Evolutionary conservation across 2,113 vertebrate genomes (phyloP), one percentile per base, ranked within the genome.

Genomic region (Brachyhypopomus gauderio): DNA sequence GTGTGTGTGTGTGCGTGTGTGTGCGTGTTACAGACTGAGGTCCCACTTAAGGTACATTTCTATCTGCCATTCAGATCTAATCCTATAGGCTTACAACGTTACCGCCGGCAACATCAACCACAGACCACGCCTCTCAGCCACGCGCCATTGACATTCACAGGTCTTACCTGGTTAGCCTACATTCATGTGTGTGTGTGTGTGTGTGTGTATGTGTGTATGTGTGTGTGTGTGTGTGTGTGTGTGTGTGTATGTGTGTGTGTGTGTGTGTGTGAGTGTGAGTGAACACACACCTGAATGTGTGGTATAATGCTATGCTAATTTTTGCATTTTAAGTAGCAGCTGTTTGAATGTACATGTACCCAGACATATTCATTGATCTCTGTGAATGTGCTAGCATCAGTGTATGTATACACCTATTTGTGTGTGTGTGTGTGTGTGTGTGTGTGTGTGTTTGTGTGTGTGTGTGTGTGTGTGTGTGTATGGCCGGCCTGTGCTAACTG

Each of bases 21-120:
- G 80, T 63, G 81, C 77, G 17, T 86, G 89, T 86, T 62, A 77
- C 87, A 87, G 86, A 73, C 78, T 64, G 86, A 27, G 72, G 82
- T 66, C 30, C 23, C 80, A 79, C 83, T 85, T 84, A 77, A 85
- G 62, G 56, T 85, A 66, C 75, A 25, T 76, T 59, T n/a, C 74
- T 71, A 63, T 80, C 77, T 77, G 82, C 41, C 75, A 81, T 87
- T 87, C 82, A 81, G 52, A 83, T 73, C 77, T 88, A 87, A 88
- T 85, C 84, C 79, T 83, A 77, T 34, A 84, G 84, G 34, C 78
- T 88, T 86, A 84, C 70, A 76, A 70, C 80, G 67, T 81, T 81
- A 76, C 74, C 62, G 56, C 66, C 17, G 74, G 75, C 76, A 81
- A 73, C 72, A 67, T 27, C 41, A 58, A 64, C 75, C 38, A 75